A percentile compares a stretch with the other conserved stretches of the same genome.
Conservation (phyloP, 2,888 invertebrate genomes). For the Ceramica pisi region DNA sequence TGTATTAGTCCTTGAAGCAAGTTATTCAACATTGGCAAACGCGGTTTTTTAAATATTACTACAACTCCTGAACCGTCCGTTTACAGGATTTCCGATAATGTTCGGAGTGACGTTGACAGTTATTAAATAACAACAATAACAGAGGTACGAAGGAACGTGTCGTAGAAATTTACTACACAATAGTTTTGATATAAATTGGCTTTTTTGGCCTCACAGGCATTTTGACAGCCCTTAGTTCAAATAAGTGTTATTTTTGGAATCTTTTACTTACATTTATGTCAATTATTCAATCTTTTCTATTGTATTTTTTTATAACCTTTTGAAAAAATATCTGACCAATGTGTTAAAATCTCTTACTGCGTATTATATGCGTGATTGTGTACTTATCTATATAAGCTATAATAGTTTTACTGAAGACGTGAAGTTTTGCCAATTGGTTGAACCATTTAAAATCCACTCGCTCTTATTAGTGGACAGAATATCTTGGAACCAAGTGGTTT, state of each 20-base stretch:
- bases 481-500: too few species aligned
- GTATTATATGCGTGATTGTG: too few species aligned
- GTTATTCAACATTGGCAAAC: too few species aligned
- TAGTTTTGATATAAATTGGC: conserved; percentile 28
- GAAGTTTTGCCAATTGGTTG: too few species aligned
- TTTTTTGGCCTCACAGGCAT: conserved; percentile 14
- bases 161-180: conserved; percentile 30
- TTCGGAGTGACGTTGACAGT: conserved; percentile 44
- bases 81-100: conserved; percentile 16
- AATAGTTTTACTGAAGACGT: too few species aligned
- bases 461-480: too few species aligned
- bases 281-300: background rate
- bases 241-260: background rate
- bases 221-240: conserved; percentile 25
- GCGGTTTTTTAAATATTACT: too few species aligned
- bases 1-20: too few species aligned
- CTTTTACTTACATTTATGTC: background rate
- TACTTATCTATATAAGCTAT: too few species aligned
- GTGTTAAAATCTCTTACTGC: too few species aligned
- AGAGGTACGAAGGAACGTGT: conserved; percentile 19
- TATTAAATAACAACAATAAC: conserved; percentile 54
- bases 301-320: background rate
- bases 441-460: too few species aligned
- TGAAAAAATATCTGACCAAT: too few species aligned
- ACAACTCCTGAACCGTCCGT: background rate